Conservation (phyloP, 2,888 invertebrate genomes). For the Cryptus viduatorius region DNA sequence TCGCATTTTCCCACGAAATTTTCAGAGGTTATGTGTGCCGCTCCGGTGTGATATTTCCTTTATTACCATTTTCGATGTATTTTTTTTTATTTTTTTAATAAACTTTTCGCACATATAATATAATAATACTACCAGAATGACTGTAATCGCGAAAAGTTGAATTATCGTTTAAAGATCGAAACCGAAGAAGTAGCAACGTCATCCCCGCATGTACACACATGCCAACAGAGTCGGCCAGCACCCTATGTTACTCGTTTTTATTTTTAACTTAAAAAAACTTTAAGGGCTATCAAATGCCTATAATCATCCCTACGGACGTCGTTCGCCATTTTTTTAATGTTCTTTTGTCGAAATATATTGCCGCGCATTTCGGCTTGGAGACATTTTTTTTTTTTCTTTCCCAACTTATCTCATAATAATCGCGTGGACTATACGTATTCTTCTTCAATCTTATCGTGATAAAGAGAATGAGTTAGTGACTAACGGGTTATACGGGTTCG, state of each 20-base stretch:
- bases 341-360: not conserved
- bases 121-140: not conserved
- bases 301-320: not conserved
- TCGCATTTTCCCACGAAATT: not conserved
- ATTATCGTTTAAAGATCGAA: not conserved
- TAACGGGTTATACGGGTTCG: not conserved
- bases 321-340: not conserved
- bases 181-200: constrained; percentile 72
- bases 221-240: constrained; percentile 82
- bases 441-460: constrained; percentile 37
- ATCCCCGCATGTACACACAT: constrained; percentile 81
- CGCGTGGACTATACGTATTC: constrained; percentile 15
- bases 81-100: not conserved
- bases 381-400: constrained; percentile 18
- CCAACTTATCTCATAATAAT: constrained; percentile 3
- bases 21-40: not conserved
- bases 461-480: constrained; percentile 28
- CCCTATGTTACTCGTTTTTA: constrained; percentile 74
- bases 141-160: not conserved
- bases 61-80: not conserved
- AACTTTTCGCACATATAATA: not conserved
- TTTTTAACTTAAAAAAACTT: not conserved
- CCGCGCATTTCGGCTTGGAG: not conserved
- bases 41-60: not conserved
- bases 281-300: not conserved